Evolutionary conservation across 2,113 vertebrate genomes (phyloP).

Genomic region (Amblyornis subalaris): DNA sequence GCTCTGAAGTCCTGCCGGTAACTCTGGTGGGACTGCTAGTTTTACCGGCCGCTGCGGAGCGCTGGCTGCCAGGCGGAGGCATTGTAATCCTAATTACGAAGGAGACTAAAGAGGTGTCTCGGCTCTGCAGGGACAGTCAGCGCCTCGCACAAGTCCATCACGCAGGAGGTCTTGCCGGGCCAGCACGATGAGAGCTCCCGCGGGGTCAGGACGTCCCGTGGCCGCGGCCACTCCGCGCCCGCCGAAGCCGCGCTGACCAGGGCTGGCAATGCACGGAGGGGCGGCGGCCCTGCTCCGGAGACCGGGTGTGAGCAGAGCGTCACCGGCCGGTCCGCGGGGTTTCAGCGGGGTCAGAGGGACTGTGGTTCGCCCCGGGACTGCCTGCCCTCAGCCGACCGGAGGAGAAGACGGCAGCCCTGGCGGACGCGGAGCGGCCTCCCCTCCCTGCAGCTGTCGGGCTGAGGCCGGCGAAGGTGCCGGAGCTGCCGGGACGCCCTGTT

Average conservation of each 20-base stretch:
- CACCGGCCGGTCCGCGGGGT: neutral
- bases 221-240: neutral
- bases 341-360: neutral
- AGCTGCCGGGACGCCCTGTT: neutral
- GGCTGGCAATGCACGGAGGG: neutral
- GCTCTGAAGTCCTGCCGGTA: slow-evolving; percentile 3
- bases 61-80: neutral
- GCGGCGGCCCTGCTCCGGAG: neutral
- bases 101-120: neutral
- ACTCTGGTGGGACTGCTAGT: slow-evolving; percentile 45
- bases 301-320: neutral
- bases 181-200: neutral
- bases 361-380: neutral
- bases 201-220: neutral
- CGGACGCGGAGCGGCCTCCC: neutral
- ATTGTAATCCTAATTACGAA: slow-evolving; percentile 56
- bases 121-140: neutral
- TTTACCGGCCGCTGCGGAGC: slow-evolving; percentile 44
- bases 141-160: neutral
- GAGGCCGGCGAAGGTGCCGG: neutral
- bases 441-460: neutral
- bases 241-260: neutral
- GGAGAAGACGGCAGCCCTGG: neutral
- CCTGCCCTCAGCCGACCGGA: too few species aligned
- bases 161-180: neutral